Percentiles rank a stretch among this genome's conserved stretches.
These are phyloP conservation scores for Rhagologus leucostigma DNA, from an alignment of 2,113 vertebrate genomes.

Conservation along the genomic window DNA sequence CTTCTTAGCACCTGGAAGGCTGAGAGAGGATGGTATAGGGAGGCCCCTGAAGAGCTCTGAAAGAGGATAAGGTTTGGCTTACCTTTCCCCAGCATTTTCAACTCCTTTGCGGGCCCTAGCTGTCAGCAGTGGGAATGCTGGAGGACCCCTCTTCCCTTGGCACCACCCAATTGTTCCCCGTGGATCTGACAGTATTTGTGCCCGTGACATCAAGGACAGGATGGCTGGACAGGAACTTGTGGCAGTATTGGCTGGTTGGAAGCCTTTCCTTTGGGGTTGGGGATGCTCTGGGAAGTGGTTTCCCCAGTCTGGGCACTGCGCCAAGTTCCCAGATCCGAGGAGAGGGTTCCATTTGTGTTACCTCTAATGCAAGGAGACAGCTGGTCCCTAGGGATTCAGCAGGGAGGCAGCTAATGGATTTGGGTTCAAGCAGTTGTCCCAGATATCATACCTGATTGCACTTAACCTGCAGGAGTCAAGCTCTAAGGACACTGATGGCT, in stretches of 20 bases:
- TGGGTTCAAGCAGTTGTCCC: constrained; percentile 53
- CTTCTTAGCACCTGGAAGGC: neutral
- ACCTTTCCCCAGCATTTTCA: neutral
- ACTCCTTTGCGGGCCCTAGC: neutral
- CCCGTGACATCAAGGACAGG: neutral
- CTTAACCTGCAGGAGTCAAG: neutral
- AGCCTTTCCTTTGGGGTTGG: neutral
- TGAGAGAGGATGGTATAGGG: neutral
- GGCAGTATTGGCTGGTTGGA: neutral
- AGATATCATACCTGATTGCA: constrained; percentile 32
- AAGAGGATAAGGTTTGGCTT: neutral
- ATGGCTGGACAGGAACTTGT: neutral
- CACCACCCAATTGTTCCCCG: neutral
- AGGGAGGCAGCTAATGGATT: constrained; percentile 64
- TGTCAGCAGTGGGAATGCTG: neutral
- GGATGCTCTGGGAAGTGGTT: neutral
- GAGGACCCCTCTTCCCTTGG: neutral
- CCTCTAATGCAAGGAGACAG: constrained; percentile 66
- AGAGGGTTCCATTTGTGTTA: constrained; percentile 2
- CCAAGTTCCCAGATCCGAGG: neutral
- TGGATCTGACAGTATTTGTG: neutral
- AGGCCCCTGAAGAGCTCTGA: neutral
- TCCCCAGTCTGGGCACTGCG: neutral
- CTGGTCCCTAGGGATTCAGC: constrained; percentile 17
- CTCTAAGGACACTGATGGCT: neutral